These are phyloP conservation scores for Lepetodrilus schrolli DNA, from an alignment of 2,888 invertebrate genomes.

Conservation along the genomic window DNA sequence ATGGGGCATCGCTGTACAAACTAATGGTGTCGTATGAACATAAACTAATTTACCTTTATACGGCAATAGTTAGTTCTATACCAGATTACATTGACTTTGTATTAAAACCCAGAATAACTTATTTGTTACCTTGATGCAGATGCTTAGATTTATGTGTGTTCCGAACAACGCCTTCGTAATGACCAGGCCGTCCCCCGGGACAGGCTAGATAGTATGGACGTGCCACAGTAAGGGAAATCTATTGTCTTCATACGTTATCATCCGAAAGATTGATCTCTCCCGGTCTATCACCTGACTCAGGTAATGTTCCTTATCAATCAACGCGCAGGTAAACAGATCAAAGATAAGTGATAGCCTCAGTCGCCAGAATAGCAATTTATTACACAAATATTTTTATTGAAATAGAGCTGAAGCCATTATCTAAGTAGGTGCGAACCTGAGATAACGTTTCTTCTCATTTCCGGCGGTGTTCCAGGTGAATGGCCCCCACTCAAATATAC, in stretches of 20 bases:
- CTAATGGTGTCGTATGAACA: no score
- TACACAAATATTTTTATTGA: slow-evolving; percentile 17
- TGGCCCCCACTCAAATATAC: neutral
- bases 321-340: slow-evolving; percentile 13
- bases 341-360: slow-evolving; percentile 8
- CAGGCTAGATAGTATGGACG: no score
- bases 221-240: neutral
- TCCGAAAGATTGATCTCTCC: slow-evolving; percentile 18
- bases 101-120: no score
- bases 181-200: no score
- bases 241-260: slow-evolving; percentile 1
- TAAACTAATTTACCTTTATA: no score
- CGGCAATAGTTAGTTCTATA: no score
- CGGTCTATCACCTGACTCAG: slow-evolving; percentile 6
- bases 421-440: slow-evolving; percentile 23
- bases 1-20: no score
- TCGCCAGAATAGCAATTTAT: slow-evolving; percentile 20
- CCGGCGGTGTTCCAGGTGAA: neutral
- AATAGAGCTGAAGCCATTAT: neutral
- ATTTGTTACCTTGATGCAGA: neutral
- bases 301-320: slow-evolving; percentile 23
- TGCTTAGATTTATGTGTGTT: neutral
- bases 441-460: slow-evolving; percentile 22
- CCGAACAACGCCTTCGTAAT: neutral
- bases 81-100: no score